These are phyloP conservation scores for Sorex araneus DNA, from an alignment of 2,113 vertebrate genomes.

Conservation along the genomic window DNA sequence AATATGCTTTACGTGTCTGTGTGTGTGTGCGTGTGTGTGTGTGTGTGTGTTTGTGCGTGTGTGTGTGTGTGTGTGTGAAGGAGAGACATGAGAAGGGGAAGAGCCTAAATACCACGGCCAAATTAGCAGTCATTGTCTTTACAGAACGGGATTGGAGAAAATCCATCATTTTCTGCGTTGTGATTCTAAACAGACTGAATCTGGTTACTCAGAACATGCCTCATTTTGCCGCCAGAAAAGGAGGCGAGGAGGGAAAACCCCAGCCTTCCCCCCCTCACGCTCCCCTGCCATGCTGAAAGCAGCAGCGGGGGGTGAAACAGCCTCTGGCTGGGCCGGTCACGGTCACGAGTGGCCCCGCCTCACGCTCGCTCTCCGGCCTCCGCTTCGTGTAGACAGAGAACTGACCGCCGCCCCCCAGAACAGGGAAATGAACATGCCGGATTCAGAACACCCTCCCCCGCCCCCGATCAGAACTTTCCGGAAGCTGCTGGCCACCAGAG, in stretches of 20 bases:
- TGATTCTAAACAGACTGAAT: not conserved
- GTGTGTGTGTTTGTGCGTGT: not conserved
- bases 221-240: constrained; percentile 35
- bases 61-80: not conserved
- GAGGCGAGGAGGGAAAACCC: not conserved
- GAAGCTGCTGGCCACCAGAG: no score
- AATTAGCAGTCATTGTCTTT: not conserved
- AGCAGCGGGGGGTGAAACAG: not conserved
- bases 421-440: no score
- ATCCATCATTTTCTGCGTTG: not conserved
- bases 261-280: not conserved
- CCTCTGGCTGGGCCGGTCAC: not conserved
- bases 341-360: not conserved
- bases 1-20: not conserved
- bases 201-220: constrained; percentile 3
- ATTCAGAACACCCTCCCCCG: no score
- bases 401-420: no score
- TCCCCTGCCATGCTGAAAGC: not conserved
- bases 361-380: not conserved
- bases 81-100: not conserved
- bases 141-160: not conserved
- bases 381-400: no score
- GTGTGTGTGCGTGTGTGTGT: no score
- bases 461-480: no score
- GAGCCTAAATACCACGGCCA: not conserved